Conservation (phyloP, 2,797 vertebrate species). For the Limnodromus scolopaceus region DNA sequence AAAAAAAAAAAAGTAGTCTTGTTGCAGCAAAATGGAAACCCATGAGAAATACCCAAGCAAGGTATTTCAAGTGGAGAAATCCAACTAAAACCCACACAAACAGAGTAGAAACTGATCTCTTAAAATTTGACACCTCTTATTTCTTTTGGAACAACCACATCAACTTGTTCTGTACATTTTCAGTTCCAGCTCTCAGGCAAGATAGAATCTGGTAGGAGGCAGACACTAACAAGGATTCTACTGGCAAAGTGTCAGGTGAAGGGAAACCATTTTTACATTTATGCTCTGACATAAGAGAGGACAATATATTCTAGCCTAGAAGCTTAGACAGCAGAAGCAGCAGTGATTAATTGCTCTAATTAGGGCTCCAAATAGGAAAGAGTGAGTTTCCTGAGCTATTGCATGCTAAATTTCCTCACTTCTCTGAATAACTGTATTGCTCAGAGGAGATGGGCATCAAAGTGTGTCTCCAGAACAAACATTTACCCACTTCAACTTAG, state of each 20-base stretch:
- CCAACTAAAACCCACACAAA: background rate
- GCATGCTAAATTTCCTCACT: constrained; percentile 28
- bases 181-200: background rate
- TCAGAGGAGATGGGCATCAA: constrained; percentile 26
- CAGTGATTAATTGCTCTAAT: constrained; percentile 68
- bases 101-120: background rate
- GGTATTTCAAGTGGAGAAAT: background rate
- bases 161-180: constrained; percentile 34
- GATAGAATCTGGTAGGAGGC: constrained; percentile 46
- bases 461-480: constrained; percentile 43
- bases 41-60: background rate
- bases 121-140: constrained; percentile 26
- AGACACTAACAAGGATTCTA: constrained; percentile 48
- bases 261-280: constrained; percentile 53
- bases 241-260: constrained; percentile 49
- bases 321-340: constrained; percentile 51
- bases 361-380: constrained; percentile 52
- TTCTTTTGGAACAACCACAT: constrained; percentile 3
- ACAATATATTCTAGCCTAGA: constrained; percentile 48
- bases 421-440: constrained; percentile 49
- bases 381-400: constrained; percentile 35
- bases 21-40: background rate
- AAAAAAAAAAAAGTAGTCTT: background rate
- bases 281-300: constrained; percentile 44
- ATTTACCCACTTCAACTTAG: constrained; percentile 25